phyloP scores from a whole-genome alignment of 2,113 vertebrate species.

The Nyctibius bracteatus region DNA sequence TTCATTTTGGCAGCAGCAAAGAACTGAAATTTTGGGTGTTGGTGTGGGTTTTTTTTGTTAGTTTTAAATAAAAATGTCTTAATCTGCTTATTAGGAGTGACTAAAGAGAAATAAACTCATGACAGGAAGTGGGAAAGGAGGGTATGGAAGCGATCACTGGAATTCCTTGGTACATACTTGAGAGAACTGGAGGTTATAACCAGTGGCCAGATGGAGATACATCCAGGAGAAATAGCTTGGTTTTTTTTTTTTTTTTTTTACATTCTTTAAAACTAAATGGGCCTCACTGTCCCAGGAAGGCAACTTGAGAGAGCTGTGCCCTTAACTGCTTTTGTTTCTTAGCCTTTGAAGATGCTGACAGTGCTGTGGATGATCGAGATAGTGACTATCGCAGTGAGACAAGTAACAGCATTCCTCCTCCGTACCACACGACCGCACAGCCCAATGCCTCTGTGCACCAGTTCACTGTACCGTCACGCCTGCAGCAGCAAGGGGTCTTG shows the following conservation, averaged over 20 bases:
- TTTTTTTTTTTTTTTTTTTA: no score
- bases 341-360: conserved; percentile 95
- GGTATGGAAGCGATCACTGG: not conserved
- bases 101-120: not conserved
- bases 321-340: conserved; percentile 37
- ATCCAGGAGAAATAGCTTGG: not conserved
- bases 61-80: not conserved
- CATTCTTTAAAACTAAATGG: not conserved
- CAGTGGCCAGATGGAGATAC: not conserved
- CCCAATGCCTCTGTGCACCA: conserved; percentile 93
- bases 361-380: conserved; percentile 92
- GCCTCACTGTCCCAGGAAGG: not conserved
- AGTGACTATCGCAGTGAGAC: conserved; percentile 98
- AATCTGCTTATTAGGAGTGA: not conserved
- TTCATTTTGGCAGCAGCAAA: not conserved
- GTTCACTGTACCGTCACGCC: conserved; percentile 79
- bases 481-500: conserved; percentile 76
- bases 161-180: not conserved
- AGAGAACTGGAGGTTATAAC: not conserved
- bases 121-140: not conserved
- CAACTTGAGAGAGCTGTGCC: not conserved
- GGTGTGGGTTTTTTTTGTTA: not conserved
- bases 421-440: conserved; percentile 87
- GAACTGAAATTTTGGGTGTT: not conserved
- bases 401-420: conserved; percentile 89